Conservation (phyloP, 2,888 invertebrate genomes). For the Orthosia cruda region DNA sequence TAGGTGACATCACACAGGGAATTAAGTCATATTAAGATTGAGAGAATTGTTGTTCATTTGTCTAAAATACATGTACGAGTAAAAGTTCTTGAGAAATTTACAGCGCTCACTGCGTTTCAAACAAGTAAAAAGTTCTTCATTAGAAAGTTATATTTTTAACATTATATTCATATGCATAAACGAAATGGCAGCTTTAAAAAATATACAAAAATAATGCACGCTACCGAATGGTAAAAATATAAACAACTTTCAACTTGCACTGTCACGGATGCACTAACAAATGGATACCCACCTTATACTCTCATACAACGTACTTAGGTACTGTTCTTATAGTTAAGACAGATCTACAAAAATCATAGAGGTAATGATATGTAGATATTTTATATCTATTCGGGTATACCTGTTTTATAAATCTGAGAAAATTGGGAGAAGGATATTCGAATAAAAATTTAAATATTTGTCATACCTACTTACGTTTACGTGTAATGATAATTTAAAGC, state of each 20-base stretch:
- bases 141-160: slow-evolving; percentile 21
- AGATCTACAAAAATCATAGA: slow-evolving; percentile 57
- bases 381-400: slow-evolving; percentile 51
- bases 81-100: background rate
- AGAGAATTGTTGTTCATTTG: background rate
- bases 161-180: background rate
- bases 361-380: slow-evolving; percentile 72
- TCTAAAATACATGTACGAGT: background rate
- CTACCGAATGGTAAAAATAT: background rate
- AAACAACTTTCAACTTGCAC: slow-evolving; percentile 6
- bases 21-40: too few relatives aligned
- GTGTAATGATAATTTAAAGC: background rate
- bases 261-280: slow-evolving; percentile 10
- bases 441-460: background rate
- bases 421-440: slow-evolving; percentile 10
- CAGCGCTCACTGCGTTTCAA: background rate
- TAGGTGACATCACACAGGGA: too few relatives aligned
- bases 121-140: background rate
- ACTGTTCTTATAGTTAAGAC: slow-evolving; percentile 39
- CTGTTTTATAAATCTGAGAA: slow-evolving; percentile 23
- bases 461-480: background rate
- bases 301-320: slow-evolving; percentile 39
- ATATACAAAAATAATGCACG: background rate
- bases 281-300: slow-evolving; percentile 26
- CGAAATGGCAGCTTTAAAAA: background rate